Base-by-base conservation (phyloP, 2,113 vertebrate species). In the Centropus bengalensis region DNA sequence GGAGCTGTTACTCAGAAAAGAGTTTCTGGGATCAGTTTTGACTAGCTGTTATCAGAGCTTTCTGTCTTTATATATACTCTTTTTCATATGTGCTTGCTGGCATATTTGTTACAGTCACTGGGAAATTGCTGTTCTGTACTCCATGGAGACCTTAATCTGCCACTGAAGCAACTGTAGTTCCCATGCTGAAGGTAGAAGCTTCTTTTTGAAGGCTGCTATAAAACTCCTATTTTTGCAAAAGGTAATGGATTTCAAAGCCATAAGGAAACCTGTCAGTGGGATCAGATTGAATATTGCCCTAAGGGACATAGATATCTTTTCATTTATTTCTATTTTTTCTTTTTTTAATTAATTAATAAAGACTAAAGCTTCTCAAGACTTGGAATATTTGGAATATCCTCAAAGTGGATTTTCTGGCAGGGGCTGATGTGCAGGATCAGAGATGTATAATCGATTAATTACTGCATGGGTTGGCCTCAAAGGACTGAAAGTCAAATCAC, bases 361-460 rank as follows among this genome's bases (percentile, higher is more conserved):
- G 33, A 89, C 38, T 77, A 87, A 94, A 90, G 52, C 71, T 89
- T 63, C 63, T 95, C 60, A 71, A 59, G 60, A 44, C 82, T 94
- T 90, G 76, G 76, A 83, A 83, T 0, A 0, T 68, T 77, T 81
- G 17, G 33, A 40, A 70, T 93, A 88, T 45, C 78, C 91, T 80
- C 40, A 0, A 74, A 93, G 71, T 60, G 44, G 75, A 77, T 80
- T 89, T 93, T 28, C 47, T 94, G 89, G 71, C 56, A 86, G 73
- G 49, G 64, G 76, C 38, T 88, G 58, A 47, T 30, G 45, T 40
- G 45, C 17, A 68, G 82, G 63, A 87, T 94, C 91, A 95, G 75
- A 88, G 60, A 45, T 56, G 22, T 6, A 6, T 33, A 74, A 75
- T 44, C 49, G 40, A 74, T 81, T 90, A 27, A 64, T 56, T 88